Conservation (phyloP, 2,113 vertebrate species). For the Podocnemis expansa region DNA sequence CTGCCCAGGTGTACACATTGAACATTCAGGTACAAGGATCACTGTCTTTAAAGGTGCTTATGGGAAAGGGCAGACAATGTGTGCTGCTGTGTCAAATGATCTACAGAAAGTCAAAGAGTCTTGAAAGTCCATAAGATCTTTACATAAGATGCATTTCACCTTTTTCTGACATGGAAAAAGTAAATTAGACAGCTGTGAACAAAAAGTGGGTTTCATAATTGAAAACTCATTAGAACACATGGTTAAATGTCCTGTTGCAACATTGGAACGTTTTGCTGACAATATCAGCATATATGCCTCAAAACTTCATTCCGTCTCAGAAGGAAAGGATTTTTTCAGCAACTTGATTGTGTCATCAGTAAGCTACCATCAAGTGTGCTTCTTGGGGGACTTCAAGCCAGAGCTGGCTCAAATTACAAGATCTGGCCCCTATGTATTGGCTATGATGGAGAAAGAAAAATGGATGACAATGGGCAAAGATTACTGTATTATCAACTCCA, state of each 20-base stretch:
- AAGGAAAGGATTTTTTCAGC: not conserved
- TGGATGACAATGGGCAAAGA: not conserved
- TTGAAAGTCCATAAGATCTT: not conserved
- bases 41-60: not conserved
- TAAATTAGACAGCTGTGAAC: not conserved
- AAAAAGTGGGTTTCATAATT: not conserved
- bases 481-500: not conserved
- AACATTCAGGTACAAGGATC: not conserved
- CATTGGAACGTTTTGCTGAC: not conserved
- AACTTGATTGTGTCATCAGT: not conserved
- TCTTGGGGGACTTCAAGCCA: not conserved
- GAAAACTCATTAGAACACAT: not conserved
- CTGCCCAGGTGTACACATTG: not conserved
- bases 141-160: not conserved
- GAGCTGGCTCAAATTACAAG: not conserved
- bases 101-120: not conserved
- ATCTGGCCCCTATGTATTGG: not conserved
- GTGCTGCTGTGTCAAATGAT: not conserved
- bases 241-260: not conserved
- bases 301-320: not conserved
- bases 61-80: not conserved
- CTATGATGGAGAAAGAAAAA: not conserved
- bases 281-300: not conserved
- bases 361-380: not conserved
- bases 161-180: not conserved